phyloP scores from a whole-genome alignment of 2,888 invertebrate genomes.

The Polietes domitor region DNA sequence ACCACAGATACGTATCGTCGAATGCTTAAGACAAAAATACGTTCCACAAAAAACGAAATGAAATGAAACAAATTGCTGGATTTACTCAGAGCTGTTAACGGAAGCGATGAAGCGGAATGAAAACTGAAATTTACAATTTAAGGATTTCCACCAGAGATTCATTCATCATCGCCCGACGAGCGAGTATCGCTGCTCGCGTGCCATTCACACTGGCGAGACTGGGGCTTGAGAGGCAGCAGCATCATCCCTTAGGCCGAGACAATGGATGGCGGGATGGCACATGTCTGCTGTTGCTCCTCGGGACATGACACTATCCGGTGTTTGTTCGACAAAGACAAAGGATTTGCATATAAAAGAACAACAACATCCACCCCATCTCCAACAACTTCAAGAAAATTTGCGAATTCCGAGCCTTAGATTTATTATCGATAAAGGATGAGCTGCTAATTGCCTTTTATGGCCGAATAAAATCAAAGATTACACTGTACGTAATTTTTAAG shows the following conservation, averaged over 20 bases:
- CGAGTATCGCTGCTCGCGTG: too few relatives aligned
- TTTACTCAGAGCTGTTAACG: slow-evolving; percentile 20
- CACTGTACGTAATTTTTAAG: too few relatives aligned
- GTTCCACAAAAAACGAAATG: slow-evolving; percentile 17
- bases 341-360: neutral
- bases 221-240: too few relatives aligned
- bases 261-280: too few relatives aligned
- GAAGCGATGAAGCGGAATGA: slow-evolving; percentile 27
- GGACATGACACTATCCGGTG: neutral
- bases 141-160: neutral
- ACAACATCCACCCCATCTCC: neutral
- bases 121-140: neutral
- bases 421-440: too few relatives aligned
- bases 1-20: neutral
- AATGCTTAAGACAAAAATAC: neutral
- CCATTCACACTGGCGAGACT: too few relatives aligned
- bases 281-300: neutral
- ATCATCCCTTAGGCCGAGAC: neutral
- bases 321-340: neutral
- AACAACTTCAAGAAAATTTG: too few relatives aligned
- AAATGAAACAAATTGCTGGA: slow-evolving; percentile 34
- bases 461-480: too few relatives aligned
- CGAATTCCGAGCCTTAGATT: too few relatives aligned
- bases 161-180: neutral
- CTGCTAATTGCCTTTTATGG: too few relatives aligned